These are phyloP conservation scores for Xenops minutus DNA, from an alignment of 2,797 vertebrate genomes.

Conservation along the genomic window DNA sequence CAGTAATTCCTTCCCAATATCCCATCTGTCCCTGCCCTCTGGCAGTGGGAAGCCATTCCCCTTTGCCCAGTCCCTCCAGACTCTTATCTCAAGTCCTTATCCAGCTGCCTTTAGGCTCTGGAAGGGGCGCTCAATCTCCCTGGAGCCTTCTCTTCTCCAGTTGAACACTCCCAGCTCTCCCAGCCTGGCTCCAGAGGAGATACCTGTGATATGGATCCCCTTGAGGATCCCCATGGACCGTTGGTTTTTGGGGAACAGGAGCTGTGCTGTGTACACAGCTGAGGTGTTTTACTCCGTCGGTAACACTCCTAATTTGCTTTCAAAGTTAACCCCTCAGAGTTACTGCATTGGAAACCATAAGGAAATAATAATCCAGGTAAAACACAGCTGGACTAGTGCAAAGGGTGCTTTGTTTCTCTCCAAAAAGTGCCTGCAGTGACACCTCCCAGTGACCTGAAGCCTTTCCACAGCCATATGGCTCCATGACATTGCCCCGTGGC, in stretches of 20 bases:
- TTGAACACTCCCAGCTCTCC: background rate
- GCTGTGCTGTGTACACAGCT: background rate
- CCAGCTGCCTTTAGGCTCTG: background rate
- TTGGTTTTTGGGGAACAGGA: background rate
- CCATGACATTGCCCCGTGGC: background rate
- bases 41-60: background rate
- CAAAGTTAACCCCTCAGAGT: background rate
- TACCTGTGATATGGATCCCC: background rate
- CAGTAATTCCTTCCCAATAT: background rate
- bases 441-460: background rate
- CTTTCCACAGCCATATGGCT: background rate
- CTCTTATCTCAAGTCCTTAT: rapidly evolving
- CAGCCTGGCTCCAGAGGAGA: background rate
- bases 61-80: background rate
- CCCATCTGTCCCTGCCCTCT: background rate
- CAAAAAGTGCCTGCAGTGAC: background rate
- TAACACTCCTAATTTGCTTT: background rate
- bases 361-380: background rate
- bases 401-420: background rate
- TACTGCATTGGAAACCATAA: background rate
- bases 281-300: background rate
- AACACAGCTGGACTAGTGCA: background rate
- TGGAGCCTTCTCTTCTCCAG: background rate
- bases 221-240: background rate
- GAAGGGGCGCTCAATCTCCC: rapidly evolving